phyloP scores from a whole-genome alignment of 2,888 invertebrate genomes.

The Pinctada fucata region DNA sequence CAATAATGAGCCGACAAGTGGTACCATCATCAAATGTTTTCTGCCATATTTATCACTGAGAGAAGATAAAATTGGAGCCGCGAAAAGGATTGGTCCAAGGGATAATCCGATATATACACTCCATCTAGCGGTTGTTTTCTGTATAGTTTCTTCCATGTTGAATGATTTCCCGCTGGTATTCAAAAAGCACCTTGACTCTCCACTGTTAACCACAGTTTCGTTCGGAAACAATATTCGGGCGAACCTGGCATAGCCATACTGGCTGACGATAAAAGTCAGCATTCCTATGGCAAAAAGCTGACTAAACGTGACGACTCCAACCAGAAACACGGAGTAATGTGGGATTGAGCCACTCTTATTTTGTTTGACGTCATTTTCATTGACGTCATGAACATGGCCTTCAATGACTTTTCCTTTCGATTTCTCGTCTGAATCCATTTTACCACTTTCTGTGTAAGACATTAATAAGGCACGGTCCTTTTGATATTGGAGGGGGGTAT shows the following conservation, averaged over 20 bases:
- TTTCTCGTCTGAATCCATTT: too few relatives aligned
- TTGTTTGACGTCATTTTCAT: too few relatives aligned
- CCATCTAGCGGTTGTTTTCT: not conserved
- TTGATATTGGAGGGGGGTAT: too few relatives aligned
- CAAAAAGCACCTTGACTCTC: not conserved
- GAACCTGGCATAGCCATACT: not conserved
- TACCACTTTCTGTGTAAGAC: too few relatives aligned
- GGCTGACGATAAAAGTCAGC: not conserved
- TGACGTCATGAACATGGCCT: too few relatives aligned
- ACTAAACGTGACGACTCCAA: not conserved
- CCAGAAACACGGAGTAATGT: not conserved
- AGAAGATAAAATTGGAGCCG: not conserved
- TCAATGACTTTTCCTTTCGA: too few relatives aligned
- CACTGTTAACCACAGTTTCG: not conserved
- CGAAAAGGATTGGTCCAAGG: not conserved
- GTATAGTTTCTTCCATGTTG: not conserved
- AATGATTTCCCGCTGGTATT: not conserved
- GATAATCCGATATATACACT: not conserved
- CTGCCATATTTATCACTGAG: constrained; percentile 1
- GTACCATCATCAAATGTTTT: not conserved
- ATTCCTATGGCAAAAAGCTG: not conserved
- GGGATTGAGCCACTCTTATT: not conserved
- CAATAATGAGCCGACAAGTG: not conserved
- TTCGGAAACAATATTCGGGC: not conserved
- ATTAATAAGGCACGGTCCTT: too few relatives aligned